Conservation (phyloP, 2,888 invertebrate genomes). For the Parascotia fuliginaria region DNA sequence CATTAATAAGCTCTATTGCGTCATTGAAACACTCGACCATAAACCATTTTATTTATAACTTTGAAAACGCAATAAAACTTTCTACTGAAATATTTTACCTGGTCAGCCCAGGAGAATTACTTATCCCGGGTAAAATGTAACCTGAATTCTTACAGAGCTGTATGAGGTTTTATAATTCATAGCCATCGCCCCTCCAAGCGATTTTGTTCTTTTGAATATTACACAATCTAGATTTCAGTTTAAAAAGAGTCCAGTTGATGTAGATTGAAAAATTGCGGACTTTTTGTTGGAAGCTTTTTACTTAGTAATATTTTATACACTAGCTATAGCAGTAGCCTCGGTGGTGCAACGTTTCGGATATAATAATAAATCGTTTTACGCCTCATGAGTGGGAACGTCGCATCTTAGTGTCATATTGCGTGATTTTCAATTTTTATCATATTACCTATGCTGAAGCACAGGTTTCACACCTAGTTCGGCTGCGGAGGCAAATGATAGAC, state of each 20-base stretch:
- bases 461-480: too few relatives aligned
- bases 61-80: constrained; percentile 8
- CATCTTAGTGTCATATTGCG: too few relatives aligned
- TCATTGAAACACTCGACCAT: neutral
- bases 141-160: constrained; percentile 3
- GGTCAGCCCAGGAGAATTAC: constrained; percentile 1
- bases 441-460: too few relatives aligned
- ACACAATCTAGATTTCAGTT: neutral
- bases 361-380: too few relatives aligned
- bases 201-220: constrained; percentile 13
- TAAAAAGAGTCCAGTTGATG: constrained; percentile 5
- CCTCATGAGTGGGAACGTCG: too few relatives aligned
- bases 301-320: neutral
- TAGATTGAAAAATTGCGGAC: neutral
- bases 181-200: constrained; percentile 5
- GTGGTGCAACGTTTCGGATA: too few relatives aligned
- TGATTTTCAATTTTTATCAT: too few relatives aligned
- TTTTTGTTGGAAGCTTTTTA: neutral
- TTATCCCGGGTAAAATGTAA: constrained; percentile 12
- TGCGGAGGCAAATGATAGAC: too few relatives aligned
- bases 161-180: constrained; percentile 31
- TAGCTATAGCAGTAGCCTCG: too few relatives aligned
- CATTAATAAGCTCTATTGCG: neutral
- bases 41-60: constrained; percentile 2
- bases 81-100: constrained; percentile 8